phyloP scores from a whole-genome alignment of 2,888 invertebrate species.

The Andrena bucephala region DNA sequence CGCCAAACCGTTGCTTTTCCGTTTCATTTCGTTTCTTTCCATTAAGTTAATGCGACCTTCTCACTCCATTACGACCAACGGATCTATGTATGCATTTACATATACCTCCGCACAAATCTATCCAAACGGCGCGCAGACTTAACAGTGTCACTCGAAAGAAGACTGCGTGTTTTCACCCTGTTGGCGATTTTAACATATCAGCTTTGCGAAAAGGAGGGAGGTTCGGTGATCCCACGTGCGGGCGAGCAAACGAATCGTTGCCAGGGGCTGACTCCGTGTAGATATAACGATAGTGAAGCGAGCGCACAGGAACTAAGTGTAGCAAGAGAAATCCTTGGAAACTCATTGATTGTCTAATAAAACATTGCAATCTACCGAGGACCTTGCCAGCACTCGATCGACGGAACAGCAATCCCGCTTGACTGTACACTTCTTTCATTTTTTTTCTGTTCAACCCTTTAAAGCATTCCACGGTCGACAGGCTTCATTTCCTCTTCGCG shows the following conservation, averaged over 20 bases:
- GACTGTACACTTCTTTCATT: constrained; percentile 32
- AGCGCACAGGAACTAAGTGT: constrained; percentile 59
- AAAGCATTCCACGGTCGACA: constrained; percentile 42
- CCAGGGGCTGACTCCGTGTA: not conserved
- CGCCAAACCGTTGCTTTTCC: constrained; percentile 14
- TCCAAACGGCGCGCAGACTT: too few relatives aligned
- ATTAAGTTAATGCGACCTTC: not conserved
- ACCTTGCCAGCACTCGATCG: constrained; percentile 71
- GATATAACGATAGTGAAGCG: constrained; percentile 51
- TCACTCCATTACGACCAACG: not conserved
- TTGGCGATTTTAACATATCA: too few relatives aligned
- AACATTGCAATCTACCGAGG: constrained; percentile 71
- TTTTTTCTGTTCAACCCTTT: constrained; percentile 50
- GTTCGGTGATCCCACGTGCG: not conserved
- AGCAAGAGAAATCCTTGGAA: constrained; percentile 60
- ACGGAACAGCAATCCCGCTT: constrained; percentile 55
- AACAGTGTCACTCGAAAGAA: too few relatives aligned
- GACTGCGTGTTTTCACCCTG: too few relatives aligned
- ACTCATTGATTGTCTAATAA: constrained; percentile 74
- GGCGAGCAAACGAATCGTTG: constrained; percentile 49
- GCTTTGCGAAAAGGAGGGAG: not conserved
- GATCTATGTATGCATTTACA: not conserved
- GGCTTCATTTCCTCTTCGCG: constrained; percentile 40
- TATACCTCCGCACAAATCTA: not conserved
- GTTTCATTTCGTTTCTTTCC: constrained; percentile 8